Evolutionary conservation across 2,888 invertebrate species (phyloP).

Genomic region (Volucella bombylans): DNA sequence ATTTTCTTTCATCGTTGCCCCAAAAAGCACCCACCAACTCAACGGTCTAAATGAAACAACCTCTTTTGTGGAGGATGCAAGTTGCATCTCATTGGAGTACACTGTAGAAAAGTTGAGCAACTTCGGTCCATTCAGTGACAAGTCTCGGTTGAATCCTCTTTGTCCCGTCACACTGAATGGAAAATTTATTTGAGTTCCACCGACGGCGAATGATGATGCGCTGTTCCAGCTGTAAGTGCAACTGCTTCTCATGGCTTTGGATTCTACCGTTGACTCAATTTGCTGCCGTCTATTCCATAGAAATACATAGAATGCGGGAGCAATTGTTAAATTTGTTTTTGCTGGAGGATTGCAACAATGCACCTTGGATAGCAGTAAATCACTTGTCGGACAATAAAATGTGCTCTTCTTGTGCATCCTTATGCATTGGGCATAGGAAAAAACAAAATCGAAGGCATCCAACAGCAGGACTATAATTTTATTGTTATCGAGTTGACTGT

Average conservation of each 20-base stretch:
- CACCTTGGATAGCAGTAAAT: conserved; percentile 46
- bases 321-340: conserved; percentile 63
- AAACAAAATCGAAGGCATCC: background rate
- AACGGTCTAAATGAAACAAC: conserved; percentile 32
- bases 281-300: conserved; percentile 18
- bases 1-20: background rate
- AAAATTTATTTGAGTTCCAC: conserved; percentile 58
- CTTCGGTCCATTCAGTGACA: conserved; percentile 13
- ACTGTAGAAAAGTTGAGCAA: background rate
- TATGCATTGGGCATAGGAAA: background rate
- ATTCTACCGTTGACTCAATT: conserved; percentile 37
- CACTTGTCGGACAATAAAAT: conserved; percentile 39
- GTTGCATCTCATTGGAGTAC: background rate
- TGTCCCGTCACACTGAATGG: conserved; percentile 23
- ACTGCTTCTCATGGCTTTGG: background rate
- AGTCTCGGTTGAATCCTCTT: conserved; percentile 26
- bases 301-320: conserved; percentile 42
- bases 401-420: conserved; percentile 8
- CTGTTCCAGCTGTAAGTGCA: background rate
- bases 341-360: conserved; percentile 44
- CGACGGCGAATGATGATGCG: conserved; percentile 35
- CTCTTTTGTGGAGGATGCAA: background rate
- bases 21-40: conserved; percentile 10
- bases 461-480: conserved; percentile 26
- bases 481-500: conserved; percentile 42